A percentile compares a stretch with the other conserved stretches of the same genome.
phyloP scores from a whole-genome alignment of 1,140 invertebrate species.

The Choristoneura fumiferana region DNA sequence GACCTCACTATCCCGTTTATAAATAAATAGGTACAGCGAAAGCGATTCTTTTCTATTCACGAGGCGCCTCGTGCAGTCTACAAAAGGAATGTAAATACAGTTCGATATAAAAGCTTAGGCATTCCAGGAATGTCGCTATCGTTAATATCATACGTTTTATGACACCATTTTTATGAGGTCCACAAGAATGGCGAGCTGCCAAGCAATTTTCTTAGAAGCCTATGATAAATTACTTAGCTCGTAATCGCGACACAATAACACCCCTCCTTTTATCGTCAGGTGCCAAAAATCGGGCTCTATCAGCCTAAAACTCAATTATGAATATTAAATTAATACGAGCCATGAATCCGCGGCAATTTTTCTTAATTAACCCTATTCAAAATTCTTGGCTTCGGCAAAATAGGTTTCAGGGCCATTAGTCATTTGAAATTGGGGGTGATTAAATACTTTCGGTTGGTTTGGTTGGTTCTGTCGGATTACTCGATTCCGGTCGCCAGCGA shows the following conservation, averaged over 20 bases:
- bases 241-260: neutral
- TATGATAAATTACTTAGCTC: slow-evolving; percentile 1
- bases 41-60: slow-evolving; percentile 4
- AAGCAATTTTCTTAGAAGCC: slow-evolving; percentile 14
- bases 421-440: slow-evolving; percentile 6
- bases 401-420: slow-evolving; percentile 6
- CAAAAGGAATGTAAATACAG: neutral
- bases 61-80: neutral
- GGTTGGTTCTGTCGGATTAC: slow-evolving; percentile 1
- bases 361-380: slow-evolving; percentile 13
- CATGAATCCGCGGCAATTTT: slow-evolving; percentile 2
- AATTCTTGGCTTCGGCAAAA: slow-evolving; percentile 4
- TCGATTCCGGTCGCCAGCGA: too few relatives aligned
- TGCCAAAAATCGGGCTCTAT: slow-evolving; percentile 9
- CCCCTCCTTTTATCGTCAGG: neutral
- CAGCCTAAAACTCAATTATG: slow-evolving; percentile 8
- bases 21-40: neutral
- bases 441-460: neutral
- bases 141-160: slow-evolving; percentile 11
- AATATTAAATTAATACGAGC: slow-evolving; percentile 2
- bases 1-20: neutral
- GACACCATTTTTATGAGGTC: slow-evolving; percentile 11
- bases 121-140: neutral
- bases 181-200: neutral
- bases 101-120: too few relatives aligned